Percentiles rank a stretch among this genome's conserved stretches.
phyloP scores from a whole-genome alignment of 2,888 invertebrate species.

The Mesochorus sp. region DNA sequence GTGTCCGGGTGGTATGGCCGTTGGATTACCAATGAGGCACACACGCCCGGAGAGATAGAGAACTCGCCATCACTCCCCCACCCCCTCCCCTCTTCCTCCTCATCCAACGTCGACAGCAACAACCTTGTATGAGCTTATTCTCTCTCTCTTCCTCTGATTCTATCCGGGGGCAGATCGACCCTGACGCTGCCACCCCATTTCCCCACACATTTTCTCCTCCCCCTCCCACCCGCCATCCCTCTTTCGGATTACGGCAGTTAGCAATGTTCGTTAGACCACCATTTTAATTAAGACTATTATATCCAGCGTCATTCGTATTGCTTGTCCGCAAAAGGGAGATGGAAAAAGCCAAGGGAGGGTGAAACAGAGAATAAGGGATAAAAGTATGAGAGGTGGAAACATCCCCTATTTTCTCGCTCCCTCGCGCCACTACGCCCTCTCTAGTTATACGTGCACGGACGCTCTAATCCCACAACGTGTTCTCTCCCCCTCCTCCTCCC shows the following conservation, averaged over 20 bases:
- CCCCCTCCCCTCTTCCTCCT: slow-evolving; percentile 4
- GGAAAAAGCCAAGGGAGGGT: slow-evolving; percentile 6
- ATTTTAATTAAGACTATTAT: slow-evolving; percentile 79
- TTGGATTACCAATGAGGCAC: slow-evolving; percentile 77
- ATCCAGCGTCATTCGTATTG: slow-evolving; percentile 65
- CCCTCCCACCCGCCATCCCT: background rate
- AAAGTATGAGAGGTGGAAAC: background rate
- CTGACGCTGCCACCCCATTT: slow-evolving; percentile 34
- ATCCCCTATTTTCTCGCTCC: background rate
- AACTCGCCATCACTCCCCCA: slow-evolving; percentile 10
- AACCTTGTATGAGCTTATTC: background rate
- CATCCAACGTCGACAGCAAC: slow-evolving; percentile 36
- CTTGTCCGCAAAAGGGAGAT: slow-evolving; percentile 3
- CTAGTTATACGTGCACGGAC: slow-evolving; percentile 65
- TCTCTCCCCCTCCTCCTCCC: slow-evolving; percentile 29
- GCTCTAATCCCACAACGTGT: slow-evolving; percentile 65
- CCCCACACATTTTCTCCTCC: background rate
- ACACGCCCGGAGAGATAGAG: slow-evolving; percentile 56
- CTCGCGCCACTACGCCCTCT: background rate
- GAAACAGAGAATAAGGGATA: background rate
- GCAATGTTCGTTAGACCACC: slow-evolving; percentile 76
- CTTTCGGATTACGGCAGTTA: slow-evolving; percentile 76
- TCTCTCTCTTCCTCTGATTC: slow-evolving; percentile 23
- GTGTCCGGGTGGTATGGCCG: slow-evolving; percentile 62
- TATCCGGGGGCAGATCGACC: slow-evolving; percentile 23